Evolutionary conservation across 2,113 vertebrate genomes (phyloP), one percentile per base, ranked within the genome.

Genomic region (Pollachius pollachius): DNA sequence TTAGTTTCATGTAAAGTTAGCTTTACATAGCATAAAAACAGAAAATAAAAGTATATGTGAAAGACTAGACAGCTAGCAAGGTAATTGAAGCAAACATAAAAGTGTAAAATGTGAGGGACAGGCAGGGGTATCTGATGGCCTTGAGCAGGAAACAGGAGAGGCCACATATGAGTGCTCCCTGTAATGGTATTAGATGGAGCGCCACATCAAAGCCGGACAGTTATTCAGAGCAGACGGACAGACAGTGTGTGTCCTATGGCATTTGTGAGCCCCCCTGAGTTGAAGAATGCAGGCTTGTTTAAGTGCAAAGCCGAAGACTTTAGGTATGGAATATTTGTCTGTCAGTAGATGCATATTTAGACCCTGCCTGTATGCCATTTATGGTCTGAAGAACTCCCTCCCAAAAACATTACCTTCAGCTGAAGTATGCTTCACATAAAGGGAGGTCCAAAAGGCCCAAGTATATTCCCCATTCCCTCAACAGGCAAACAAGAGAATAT

Each of bases 141-240:
- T 61, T 61, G 64, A 68, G 25, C 62, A 34, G 65, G 76, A 80
- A 86, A 86, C 72, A 70, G 19, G 72, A 85, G 71, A 74, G 61
- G 82, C 75, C 75, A 81, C 80, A 80, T 85, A 57, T 72, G 81
- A 80, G 72, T 77, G 81, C 79, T 64, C 70, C 59, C 30, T 56
- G 71, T 80, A 83, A 82, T 80, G 75, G 67, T 73, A 77, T 75
- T 63, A 73, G 68, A 59, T 67, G 60, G 66, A 78, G 37, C 65
- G 65, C 65, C 64, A 79, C 71, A 86, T 88, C 86, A 88, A 84
- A 86, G 89, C 66, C 23, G 41, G 60, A 76, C 74, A 73, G 67
- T 71, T 72, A 16, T 61, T 57, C 61, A 57, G 23, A 30, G 23
- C 34, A 23, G 19, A 75, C 62, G 62, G 70, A 68, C 69, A 78